Evolutionary conservation across 1,140 invertebrate species (phyloP), one percentile per base, ranked within the genome.

Genomic region (Drosophila nasuta): DNA sequence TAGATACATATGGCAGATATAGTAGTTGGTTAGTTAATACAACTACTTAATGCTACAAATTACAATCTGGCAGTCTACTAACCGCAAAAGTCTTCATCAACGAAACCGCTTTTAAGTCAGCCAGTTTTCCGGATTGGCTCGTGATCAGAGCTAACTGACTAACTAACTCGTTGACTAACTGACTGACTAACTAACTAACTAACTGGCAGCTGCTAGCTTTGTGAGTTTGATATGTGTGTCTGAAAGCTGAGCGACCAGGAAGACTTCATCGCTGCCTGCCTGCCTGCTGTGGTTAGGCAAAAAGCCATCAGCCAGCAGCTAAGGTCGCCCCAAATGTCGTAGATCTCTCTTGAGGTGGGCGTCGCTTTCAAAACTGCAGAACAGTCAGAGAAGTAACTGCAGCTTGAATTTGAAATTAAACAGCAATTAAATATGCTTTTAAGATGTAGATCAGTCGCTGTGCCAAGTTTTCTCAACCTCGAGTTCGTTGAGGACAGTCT

Each of bases 81-180:
- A 87, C 82, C 82, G 80, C 82, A 88, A 66, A 88, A 87, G 82
- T 71, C 82, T 81, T 81, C 70, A 83, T 82, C 81, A 73, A 43
- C 56, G 7, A 67, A 52, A 60, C 64, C 46, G 63, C 63, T 66
- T 72, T 59, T 48, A 46, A 64, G 48, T 35, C 71, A 75, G 45
- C 54, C 59, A 71, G 58, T 75, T 75, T 75, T 75, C 73, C 73
- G 73, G 46, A 70, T 75, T 71, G 59, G 71, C 66, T 75, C 81
- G 81, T 83, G 81, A 85, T 77, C 65, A 62, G 51, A 25, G 41
- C 35, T 64, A 15, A 63, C 49, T 68, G 60, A 63, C 63, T 81
- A 62, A 60, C 69, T 81, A 30, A 41, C 60, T 63, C 7, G 30
- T 25, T 45, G 48, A 28, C 3, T 56, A 10, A 48, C 43, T 66